Evolutionary conservation across 2,113 vertebrate species (phyloP).

Genomic region (Vidua macroura): DNA sequence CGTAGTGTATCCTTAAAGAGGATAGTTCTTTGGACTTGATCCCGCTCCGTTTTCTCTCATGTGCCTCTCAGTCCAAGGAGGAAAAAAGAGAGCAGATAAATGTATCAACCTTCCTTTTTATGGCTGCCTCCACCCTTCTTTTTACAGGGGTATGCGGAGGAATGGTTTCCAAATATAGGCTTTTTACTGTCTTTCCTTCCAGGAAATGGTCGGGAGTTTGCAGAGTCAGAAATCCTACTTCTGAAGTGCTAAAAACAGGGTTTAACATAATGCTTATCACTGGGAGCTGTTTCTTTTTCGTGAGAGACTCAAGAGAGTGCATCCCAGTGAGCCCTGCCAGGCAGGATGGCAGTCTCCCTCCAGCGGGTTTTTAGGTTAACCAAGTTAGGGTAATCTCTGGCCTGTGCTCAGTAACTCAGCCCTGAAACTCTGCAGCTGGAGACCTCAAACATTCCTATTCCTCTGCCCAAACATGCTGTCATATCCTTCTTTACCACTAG

Average conservation of each 20-base stretch:
- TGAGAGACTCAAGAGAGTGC: neutral
- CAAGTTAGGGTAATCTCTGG: neutral
- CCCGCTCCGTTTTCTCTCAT: constrained; percentile 14
- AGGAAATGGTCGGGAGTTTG: neutral
- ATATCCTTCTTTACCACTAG: constrained; percentile 26
- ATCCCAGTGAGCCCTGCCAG: neutral
- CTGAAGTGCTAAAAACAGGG: neutral
- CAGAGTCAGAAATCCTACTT: neutral
- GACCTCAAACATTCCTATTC: neutral
- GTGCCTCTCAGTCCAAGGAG: neutral
- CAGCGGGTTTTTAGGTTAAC: neutral
- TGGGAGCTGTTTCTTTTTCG: neutral
- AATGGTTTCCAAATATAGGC: neutral
- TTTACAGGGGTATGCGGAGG: neutral
- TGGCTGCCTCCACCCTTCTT: neutral
- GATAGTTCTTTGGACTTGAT: constrained; percentile 60
- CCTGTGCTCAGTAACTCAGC: constrained; percentile 1
- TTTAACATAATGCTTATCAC: neutral
- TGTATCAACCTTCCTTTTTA: neutral
- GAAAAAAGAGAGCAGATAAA: neutral
- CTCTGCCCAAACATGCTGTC: neutral
- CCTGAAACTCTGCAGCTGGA: constrained; percentile 15
- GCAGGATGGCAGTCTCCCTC: neutral
- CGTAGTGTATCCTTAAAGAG: constrained; percentile 49
- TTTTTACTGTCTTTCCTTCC: neutral